A percentile compares a stretch with the other conserved stretches of the same genome.
These are phyloP conservation scores for Fregata magnificens DNA, from an alignment of 2,113 vertebrate genomes.

Conservation along the genomic window DNA sequence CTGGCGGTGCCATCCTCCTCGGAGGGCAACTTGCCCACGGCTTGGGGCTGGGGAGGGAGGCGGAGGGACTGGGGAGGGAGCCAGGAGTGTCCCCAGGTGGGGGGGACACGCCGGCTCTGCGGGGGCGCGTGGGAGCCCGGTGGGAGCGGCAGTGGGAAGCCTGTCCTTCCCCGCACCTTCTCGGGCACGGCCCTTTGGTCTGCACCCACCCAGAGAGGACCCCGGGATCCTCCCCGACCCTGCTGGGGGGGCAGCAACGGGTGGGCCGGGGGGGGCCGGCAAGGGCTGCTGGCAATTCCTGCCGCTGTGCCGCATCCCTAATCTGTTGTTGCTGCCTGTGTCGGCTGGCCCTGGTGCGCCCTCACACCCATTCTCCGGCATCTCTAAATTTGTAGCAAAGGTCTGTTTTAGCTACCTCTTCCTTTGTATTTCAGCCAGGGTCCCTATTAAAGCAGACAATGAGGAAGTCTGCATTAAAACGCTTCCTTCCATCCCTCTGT, in stretches of 20 bases:
- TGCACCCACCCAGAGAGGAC: neutral
- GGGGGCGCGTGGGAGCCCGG: neutral
- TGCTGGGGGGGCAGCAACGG: neutral
- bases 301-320: neutral
- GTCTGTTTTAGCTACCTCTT: neutral
- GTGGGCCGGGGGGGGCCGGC: neutral
- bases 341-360: neutral
- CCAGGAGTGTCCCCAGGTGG: neutral
- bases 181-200: fast-evolving
- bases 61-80: neutral
- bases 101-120: neutral
- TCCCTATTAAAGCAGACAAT: neutral
- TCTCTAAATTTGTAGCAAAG: neutral
- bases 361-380: neutral
- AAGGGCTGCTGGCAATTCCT: neutral
- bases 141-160: neutral
- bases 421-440: conserved; percentile 25
- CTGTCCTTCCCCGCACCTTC: neutral
- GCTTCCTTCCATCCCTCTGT: conserved; percentile 31
- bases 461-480: conserved; percentile 34
- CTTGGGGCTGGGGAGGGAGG: neutral
- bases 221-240: neutral
- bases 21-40: neutral
- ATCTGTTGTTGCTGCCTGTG: neutral
- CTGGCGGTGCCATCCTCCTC: neutral